Evolutionary conservation across 2,888 invertebrate species (phyloP).

Genomic region (Dicyrtomina minuta): DNA sequence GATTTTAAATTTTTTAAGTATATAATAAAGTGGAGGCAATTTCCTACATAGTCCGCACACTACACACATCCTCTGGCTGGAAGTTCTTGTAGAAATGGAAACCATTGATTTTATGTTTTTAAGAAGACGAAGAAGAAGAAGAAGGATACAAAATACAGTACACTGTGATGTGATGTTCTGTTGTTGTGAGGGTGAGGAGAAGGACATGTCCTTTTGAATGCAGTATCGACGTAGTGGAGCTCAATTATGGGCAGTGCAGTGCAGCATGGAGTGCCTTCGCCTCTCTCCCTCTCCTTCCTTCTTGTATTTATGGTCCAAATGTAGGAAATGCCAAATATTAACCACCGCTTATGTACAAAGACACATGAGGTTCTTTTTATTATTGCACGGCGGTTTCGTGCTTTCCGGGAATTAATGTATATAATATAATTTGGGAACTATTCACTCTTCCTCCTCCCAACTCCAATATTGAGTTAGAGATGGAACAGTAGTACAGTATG

Average conservation of each 20-base stretch:
- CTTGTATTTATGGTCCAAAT: not conserved
- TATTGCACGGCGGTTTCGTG: slow-evolving; percentile 24
- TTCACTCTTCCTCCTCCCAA: not conserved
- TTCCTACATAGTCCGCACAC: not conserved
- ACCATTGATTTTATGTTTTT: not conserved
- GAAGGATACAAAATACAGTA: not conserved
- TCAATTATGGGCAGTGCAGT: slow-evolving; percentile 1
- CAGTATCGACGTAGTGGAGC: not conserved
- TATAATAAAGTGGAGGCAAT: not conserved
- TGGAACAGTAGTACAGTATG: slow-evolving; percentile 18
- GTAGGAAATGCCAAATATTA: not conserved
- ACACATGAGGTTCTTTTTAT: slow-evolving; percentile 17
- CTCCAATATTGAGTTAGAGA: slow-evolving; percentile 12
- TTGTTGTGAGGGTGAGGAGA: slow-evolving; percentile 22
- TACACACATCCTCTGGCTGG: not conserved
- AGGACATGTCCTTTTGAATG: slow-evolving; percentile 22
- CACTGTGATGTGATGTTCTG: no score
- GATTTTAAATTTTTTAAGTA: no score
- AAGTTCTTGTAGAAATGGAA: no score
- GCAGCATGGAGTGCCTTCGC: slow-evolving; percentile 21
- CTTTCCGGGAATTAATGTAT: slow-evolving; percentile 30
- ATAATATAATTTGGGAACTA: slow-evolving; percentile 14
- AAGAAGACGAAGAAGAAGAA: not conserved
- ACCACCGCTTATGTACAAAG: not conserved
- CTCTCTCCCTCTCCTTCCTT: not conserved